phyloP scores from a whole-genome alignment of 2,888 invertebrate species.

The Malacosoma neustria region DNA sequence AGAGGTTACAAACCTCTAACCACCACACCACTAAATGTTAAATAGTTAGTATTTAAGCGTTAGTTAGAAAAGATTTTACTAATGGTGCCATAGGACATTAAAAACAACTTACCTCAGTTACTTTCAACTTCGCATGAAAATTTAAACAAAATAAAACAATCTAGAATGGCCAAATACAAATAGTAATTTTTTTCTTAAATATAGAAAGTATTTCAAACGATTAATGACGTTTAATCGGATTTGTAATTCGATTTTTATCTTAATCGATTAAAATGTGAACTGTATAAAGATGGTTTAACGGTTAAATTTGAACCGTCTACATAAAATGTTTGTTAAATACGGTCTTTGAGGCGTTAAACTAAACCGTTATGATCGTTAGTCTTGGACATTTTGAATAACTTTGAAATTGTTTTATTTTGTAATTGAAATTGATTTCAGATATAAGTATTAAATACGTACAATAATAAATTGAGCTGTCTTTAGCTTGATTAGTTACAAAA shows the following conservation, averaged over 20 bases:
- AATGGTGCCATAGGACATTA: constrained; percentile 29
- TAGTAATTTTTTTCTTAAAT: constrained; percentile 15
- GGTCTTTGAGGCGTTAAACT: too few species aligned
- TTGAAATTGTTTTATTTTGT: too few species aligned
- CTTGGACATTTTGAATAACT: too few species aligned
- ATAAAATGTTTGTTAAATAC: too few species aligned
- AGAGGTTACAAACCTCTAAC: constrained; percentile 32
- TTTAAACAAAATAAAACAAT: constrained; percentile 17
- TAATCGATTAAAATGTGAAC: too few species aligned
- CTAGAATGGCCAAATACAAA: constrained; percentile 16
- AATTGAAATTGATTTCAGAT: too few species aligned
- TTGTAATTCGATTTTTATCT: too few species aligned
- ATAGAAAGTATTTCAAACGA: constrained; percentile 47
- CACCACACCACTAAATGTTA: constrained; percentile 70
- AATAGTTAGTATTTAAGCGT: constrained; percentile 44
- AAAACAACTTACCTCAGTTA: constrained; percentile 58
- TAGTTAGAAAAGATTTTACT: constrained; percentile 25
- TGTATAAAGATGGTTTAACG: too few species aligned
- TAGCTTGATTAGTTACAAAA: constrained; percentile 60
- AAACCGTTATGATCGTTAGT: too few species aligned
- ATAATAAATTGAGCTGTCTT: constrained; percentile 62
- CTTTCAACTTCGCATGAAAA: too few species aligned
- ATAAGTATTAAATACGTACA: constrained; percentile 30
- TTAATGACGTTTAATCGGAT: too few species aligned
- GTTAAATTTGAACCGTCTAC: too few species aligned